Evolutionary conservation across 1,140 invertebrate species (phyloP), one percentile per base, ranked within the genome.

Genomic region (Hesperophylax magnus): DNA sequence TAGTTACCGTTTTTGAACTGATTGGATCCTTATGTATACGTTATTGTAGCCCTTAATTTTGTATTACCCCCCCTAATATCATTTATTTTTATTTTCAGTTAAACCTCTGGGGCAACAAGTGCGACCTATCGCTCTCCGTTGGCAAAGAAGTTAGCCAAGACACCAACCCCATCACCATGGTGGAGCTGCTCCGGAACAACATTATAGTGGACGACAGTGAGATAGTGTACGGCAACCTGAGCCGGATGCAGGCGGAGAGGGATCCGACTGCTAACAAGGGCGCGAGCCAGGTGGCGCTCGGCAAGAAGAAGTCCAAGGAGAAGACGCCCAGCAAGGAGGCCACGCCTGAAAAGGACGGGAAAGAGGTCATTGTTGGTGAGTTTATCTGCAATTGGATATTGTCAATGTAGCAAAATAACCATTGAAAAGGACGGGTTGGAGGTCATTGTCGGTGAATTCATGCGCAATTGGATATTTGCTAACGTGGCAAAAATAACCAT

Each of bases 51-150:
- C n/a, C n/a, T n/a, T n/a, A n/a, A n/a, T n/a, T n/a, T n/a, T n/a
- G n/a, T n/a, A n/a, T n/a, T n/a, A n/a, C n/a, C n/a, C n/a, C n/a
- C n/a, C n/a, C n/a, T n/a, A n/a, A n/a, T 14, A 3, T 58, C 4
- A n/a, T 63, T 20, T 8, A 27, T 63, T 20, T 20, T 27, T 1
- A 27, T 65, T 65, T 65, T 11, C 86, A 91, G 90, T 84, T 94
- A 39, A 92, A 92, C 89, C 88, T 95, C 56, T 96, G 93, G 93
- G 92, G 93, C 7, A 95, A 95, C 85, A 93, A 96, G 87, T 96
- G 95, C 87, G 98, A 99, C 89, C 90, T 99, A 71, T 98, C 97
- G 0, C 88, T 99, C 67, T 95, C 95, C 34, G 91, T 91, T 72
- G 97, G 97, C 15, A 61, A 56, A 18, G 80, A 84, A 8, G 82